Percentiles rank a stretch among this genome's conserved stretches.
Conservation (phyloP, 2,797 vertebrate species). For the Moxostoma hubbsi region DNA sequence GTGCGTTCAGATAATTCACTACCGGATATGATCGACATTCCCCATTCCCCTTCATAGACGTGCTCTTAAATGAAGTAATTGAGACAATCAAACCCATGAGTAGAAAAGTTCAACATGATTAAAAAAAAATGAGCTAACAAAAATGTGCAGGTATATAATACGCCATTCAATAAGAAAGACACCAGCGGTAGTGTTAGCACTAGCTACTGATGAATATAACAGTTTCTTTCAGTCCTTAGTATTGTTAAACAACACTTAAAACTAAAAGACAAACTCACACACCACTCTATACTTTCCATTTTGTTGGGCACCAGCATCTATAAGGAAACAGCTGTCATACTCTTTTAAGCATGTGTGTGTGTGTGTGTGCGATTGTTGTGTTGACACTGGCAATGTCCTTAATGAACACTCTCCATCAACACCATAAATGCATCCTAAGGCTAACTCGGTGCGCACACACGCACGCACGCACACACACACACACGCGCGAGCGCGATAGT, state of each 20-base stretch:
- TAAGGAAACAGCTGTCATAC: constrained; percentile 49
- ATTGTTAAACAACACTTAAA: constrained; percentile 82
- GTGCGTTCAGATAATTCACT: background rate
- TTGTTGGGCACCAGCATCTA: constrained; percentile 64
- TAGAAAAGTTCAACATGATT: constrained; percentile 53
- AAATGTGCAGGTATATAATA: constrained; percentile 63
- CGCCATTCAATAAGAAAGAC: constrained; percentile 76
- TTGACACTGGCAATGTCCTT: constrained; percentile 59
- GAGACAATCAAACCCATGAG: constrained; percentile 51
- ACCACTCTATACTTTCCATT: constrained; percentile 62
- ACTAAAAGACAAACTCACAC: constrained; percentile 79
- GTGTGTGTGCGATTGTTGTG: constrained; percentile 8
- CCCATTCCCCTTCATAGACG: constrained; percentile 26
- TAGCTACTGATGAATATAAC: constrained; percentile 81
- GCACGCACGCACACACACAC: background rate
- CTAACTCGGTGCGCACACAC: constrained; percentile 22
- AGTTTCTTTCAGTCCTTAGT: constrained; percentile 84
- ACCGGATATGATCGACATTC: constrained; percentile 18
- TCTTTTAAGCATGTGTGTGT: background rate
- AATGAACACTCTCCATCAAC: constrained; percentile 74
- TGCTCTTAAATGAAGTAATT: constrained; percentile 51
- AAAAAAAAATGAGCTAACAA: constrained; percentile 54
- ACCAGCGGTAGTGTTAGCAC: constrained; percentile 80
- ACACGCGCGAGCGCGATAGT: constrained; percentile 7
- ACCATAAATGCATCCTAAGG: constrained; percentile 78